Base-by-base conservation (phyloP, 2,888 invertebrate genomes). In the Caenorhabditis sp. region DNA sequence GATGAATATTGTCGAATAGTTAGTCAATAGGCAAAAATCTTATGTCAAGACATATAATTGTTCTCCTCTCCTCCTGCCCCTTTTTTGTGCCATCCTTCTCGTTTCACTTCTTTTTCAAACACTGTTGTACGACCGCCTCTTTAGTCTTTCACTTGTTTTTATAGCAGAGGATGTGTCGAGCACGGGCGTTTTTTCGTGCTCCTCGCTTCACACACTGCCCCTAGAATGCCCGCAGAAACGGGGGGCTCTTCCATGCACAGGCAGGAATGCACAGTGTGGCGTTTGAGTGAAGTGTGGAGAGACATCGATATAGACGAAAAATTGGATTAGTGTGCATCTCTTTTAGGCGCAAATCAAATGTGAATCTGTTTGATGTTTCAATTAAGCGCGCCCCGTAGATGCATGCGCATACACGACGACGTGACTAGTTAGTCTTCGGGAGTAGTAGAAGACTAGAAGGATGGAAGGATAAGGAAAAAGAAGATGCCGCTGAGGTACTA, bases 11-110 rank as follows among this genome's bases (percentile, higher is more conserved):
- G 72, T 79, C 63, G 76, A 77, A 77, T 77, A 75, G 70, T 64
- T 26, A 68, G 68, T 68, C 70, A 81, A 64, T 64, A 70, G n/a
- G 41, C 69, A 75, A 70, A 80, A 75, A 81, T 81, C 81, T 76
- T 69, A 70, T 81, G 80, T 70, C 81, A 75, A 70, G 75, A 70
- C 74, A 81, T 70, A 81, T 81, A 81, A 81, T 81, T 81, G 81
- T 81, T 81, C 81, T 75, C 41, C 69, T 59, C 49, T 59, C 61
- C 19, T 51, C n/a, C 24, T 35, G 24, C 51, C 56, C 44, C 19
- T 63, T 26, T 54, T 64, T 26, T 68, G 51, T 28, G n/a, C 56
- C 73, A 51, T 64, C 58, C 66, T 58, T 28, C 49, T 68, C 31
- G 38, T 69, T 54, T 61, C 63, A 54, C 28, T 26, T 47, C 56